Conservation (phyloP, 2,797 vertebrate genomes). For the Distichodus sexfasciatus region DNA sequence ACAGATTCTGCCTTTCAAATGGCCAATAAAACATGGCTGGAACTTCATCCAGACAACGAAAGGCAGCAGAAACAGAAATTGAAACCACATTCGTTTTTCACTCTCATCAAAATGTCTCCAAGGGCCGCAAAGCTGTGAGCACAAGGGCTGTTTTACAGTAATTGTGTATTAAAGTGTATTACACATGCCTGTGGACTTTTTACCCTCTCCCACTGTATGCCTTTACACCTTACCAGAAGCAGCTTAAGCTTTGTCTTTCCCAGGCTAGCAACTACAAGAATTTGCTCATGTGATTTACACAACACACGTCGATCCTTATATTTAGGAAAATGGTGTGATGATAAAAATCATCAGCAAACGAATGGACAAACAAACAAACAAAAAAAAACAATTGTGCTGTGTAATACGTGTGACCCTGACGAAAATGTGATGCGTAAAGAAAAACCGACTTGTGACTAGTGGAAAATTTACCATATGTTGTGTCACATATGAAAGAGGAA, state of each 20-base stretch:
- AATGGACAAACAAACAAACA: neutral
- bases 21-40: too few species aligned
- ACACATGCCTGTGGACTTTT: neutral
- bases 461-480: neutral
- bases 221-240: constrained; percentile 19
- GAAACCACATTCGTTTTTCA: too few species aligned
- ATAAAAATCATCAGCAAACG: neutral
- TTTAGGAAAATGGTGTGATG: neutral
- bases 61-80: too few species aligned
- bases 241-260: constrained; percentile 19
- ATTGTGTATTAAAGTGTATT: too few species aligned
- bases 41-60: too few species aligned
- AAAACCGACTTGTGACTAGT: neutral
- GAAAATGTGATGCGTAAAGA: neutral
- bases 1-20: too few species aligned
- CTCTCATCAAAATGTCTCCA: too few species aligned
- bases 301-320: neutral
- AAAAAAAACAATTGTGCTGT: too few species aligned
- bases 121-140: too few species aligned
- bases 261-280: neutral
- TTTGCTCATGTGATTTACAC: constrained; percentile 1
- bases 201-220: neutral
- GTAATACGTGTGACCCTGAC: too few species aligned
- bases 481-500: constrained; percentile 17
- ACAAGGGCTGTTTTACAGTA: neutral